Evolutionary conservation across 1,140 invertebrate genomes (phyloP).

Genomic region (Hesperophylax magnus): DNA sequence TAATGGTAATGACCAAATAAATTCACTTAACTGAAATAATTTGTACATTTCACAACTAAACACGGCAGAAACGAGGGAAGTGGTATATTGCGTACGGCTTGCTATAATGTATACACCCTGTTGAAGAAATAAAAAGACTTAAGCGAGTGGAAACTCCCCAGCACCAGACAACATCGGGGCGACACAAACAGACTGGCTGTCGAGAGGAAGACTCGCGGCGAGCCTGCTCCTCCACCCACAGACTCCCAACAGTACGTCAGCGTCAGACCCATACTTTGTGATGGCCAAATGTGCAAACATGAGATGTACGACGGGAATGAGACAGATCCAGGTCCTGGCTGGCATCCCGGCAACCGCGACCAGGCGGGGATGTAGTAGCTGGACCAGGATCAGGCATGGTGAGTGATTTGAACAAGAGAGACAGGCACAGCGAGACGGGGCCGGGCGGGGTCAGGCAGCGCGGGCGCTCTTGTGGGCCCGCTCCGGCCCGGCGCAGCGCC

Average conservation of each 20-base stretch:
- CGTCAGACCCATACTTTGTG: neutral
- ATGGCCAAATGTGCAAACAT: slow-evolving; percentile 29
- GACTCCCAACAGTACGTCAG: slow-evolving; percentile 8
- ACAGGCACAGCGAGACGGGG: slow-evolving; percentile 55
- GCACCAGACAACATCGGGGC: slow-evolving; percentile 36
- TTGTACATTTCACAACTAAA: slow-evolving; percentile 29
- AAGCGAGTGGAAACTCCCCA: slow-evolving; percentile 40
- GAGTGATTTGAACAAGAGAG: slow-evolving; percentile 52
- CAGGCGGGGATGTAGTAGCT: neutral
- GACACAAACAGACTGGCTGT: slow-evolving; percentile 41
- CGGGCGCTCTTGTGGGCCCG: slow-evolving; percentile 50
- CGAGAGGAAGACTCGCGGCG: slow-evolving; percentile 53
- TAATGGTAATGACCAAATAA: slow-evolving; percentile 2
- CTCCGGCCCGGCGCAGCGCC: slow-evolving; percentile 25
- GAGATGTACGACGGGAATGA: slow-evolving; percentile 19
- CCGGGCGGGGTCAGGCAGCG: slow-evolving; percentile 49
- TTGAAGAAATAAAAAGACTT: slow-evolving; percentile 53
- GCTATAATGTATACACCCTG: slow-evolving; percentile 49
- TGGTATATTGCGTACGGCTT: slow-evolving; percentile 21
- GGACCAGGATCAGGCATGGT: slow-evolving; percentile 28
- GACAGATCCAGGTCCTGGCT: slow-evolving; percentile 6
- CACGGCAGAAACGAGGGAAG: neutral
- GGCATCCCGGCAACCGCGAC: neutral
- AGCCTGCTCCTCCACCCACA: neutral
- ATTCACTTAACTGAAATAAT: slow-evolving; percentile 4